Evolutionary conservation across 2,797 vertebrate species (phyloP).

Genomic region (Brachyrhaphis roseni): DNA sequence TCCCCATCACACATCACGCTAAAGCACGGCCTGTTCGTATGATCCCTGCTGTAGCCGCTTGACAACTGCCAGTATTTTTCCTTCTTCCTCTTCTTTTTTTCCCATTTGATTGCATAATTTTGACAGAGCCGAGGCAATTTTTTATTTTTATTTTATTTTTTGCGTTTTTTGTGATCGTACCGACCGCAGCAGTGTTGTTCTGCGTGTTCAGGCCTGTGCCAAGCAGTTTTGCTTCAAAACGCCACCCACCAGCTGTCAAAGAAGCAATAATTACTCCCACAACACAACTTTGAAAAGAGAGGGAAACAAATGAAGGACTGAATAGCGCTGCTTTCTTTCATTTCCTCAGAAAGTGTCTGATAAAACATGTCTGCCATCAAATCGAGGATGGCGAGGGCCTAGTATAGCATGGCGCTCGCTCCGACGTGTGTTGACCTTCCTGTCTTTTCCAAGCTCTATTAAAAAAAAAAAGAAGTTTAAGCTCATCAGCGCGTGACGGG

Average conservation of each 20-base stretch:
- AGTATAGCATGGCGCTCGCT: conserved; percentile 15
- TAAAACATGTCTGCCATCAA: background rate
- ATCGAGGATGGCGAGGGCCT: conserved; percentile 1
- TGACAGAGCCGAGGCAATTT: conserved; percentile 53
- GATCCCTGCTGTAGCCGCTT: conserved; percentile 65
- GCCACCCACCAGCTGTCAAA: conserved; percentile 65
- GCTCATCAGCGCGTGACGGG: background rate
- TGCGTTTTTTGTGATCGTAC: conserved; percentile 33
- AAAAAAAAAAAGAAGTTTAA: background rate
- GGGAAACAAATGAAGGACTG: conserved; percentile 38
- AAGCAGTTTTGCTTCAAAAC: conserved; percentile 59
- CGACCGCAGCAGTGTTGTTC: conserved; percentile 38
- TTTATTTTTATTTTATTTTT: background rate
- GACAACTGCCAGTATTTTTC: conserved; percentile 45
- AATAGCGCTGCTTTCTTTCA: conserved; percentile 5
- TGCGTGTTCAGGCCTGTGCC: conserved; percentile 53
- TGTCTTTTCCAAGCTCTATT: conserved; percentile 13
- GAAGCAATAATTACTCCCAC: conserved; percentile 59
- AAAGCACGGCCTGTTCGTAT: conserved; percentile 58
- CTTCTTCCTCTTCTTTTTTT: background rate
- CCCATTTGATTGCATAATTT: conserved; percentile 56
- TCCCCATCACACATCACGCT: conserved; percentile 56
- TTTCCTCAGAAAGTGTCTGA: conserved; percentile 5
- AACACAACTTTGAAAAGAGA: conserved; percentile 47
- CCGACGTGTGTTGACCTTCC: conserved; percentile 29